These are phyloP conservation scores for Etheostoma spectabile DNA, from an alignment of 2,113 vertebrate species.

Conservation along the genomic window DNA sequence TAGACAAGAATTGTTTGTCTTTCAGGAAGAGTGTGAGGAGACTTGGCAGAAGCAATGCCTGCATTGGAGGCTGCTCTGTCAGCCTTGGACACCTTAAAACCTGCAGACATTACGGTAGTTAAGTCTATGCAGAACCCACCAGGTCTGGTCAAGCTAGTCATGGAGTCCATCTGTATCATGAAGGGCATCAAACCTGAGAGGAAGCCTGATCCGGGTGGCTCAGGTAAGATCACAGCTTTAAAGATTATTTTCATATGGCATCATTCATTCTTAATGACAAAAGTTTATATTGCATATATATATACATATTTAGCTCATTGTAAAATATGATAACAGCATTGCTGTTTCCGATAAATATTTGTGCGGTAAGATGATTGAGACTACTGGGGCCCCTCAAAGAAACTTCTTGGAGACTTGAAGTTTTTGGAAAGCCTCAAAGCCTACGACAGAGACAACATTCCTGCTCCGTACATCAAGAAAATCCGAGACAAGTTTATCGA, in stretches of 20 bases:
- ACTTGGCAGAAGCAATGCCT: slow-evolving; percentile 93
- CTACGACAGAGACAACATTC: slow-evolving; percentile 92
- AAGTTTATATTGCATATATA: neutral
- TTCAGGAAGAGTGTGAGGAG: slow-evolving; percentile 92
- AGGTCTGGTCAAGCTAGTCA: slow-evolving; percentile 91
- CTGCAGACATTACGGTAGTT: slow-evolving; percentile 90
- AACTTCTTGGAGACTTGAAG: slow-evolving; percentile 91
- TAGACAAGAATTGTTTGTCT: slow-evolving; percentile 12
- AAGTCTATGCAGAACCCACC: slow-evolving; percentile 96
- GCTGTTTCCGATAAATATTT: slow-evolving; percentile 8
- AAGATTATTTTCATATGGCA: neutral
- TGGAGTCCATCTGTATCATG: slow-evolving; percentile 97
- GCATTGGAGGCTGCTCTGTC: slow-evolving; percentile 89
- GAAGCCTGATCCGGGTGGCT: slow-evolving; percentile 91
- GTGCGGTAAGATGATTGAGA: slow-evolving; percentile 95
- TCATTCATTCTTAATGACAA: neutral
- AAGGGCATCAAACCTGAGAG: slow-evolving; percentile 91
- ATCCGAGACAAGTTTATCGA: slow-evolving; percentile 91
- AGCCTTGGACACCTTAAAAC: slow-evolving; percentile 93
- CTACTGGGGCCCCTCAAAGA: slow-evolving; percentile 92
- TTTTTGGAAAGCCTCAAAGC: slow-evolving; percentile 91
- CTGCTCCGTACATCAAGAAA: slow-evolving; percentile 85
- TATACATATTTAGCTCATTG: neutral
- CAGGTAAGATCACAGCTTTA: slow-evolving; percentile 77
- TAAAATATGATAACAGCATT: neutral